Conservation (phyloP, 2,797 vertebrate species). For the Taenioides sp. region DNA sequence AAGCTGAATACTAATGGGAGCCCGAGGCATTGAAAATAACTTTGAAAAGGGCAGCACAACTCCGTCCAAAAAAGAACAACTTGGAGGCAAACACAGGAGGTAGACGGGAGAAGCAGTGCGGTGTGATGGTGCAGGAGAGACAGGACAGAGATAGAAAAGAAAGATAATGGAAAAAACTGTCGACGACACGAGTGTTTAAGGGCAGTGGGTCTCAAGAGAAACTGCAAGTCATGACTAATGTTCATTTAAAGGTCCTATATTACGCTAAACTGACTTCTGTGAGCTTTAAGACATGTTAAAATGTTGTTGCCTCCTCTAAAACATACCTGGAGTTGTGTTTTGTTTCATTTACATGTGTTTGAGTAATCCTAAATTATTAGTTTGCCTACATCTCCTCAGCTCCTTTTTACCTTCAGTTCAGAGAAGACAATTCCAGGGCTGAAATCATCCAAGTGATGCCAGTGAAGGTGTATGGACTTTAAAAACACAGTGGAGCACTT, state of each 20-base stretch:
- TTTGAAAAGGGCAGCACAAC: conserved; percentile 71
- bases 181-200: neutral
- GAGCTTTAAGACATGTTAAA: too few species aligned
- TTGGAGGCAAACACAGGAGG: conserved; percentile 29
- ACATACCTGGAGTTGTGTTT: too few species aligned
- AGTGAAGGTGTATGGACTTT: too few species aligned
- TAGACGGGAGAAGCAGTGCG: conserved; percentile 1
- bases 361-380: too few species aligned
- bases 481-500: too few species aligned
- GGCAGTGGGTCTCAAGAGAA: neutral
- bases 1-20: conserved; percentile 70
- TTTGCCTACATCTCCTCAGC: too few species aligned
- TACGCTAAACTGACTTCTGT: too few species aligned
- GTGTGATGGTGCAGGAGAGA: conserved; percentile 15
- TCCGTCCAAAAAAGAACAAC: conserved; percentile 58
- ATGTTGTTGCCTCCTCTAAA: too few species aligned
- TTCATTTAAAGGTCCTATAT: neutral
- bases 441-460: too few species aligned
- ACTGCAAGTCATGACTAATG: neutral
- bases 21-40: conserved; percentile 64
- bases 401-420: too few species aligned
- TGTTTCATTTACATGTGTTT: too few species aligned
- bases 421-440: too few species aligned
- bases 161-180: neutral
- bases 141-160: neutral